A percentile compares a stretch with the other conserved stretches of the same genome.
These are phyloP conservation scores for Microtus montanus DNA, from an alignment of 2,113 vertebrate species.

Conservation along the genomic window DNA sequence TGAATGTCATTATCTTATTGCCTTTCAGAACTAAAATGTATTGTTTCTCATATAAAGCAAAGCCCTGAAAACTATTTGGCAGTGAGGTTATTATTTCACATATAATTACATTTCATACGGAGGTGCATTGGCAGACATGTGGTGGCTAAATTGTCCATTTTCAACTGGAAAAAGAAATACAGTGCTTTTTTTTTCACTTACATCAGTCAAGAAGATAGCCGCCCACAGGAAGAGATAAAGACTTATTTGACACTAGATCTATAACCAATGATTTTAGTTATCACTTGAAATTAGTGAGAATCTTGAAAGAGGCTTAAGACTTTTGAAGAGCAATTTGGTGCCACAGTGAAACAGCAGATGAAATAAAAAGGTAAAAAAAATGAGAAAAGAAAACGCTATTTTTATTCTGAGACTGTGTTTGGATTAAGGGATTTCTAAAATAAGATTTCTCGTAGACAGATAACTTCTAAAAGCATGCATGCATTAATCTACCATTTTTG, in stretches of 20 bases:
- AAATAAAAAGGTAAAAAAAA: conserved; percentile 55
- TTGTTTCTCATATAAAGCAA: conserved; percentile 82
- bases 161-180: conserved; percentile 77
- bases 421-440: conserved; percentile 68
- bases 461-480: conserved; percentile 45
- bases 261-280: conserved; percentile 81
- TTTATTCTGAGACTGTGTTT: conserved; percentile 57
- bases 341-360: conserved; percentile 58
- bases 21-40: conserved; percentile 79
- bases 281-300: conserved; percentile 82
- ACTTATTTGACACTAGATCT: conserved; percentile 82
- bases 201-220: conserved; percentile 79
- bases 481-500: conserved; percentile 53
- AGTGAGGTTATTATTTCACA: conserved; percentile 81
- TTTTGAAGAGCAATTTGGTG: conserved; percentile 73
- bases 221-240: conserved; percentile 81
- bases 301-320: conserved; percentile 73
- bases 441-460: conserved; percentile 40
- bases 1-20: conserved; percentile 82
- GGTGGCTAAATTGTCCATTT: conserved; percentile 83
- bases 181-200: conserved; percentile 76
- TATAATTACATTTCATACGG: conserved; percentile 80
- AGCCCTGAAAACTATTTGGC: conserved; percentile 81
- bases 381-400: conserved; percentile 37
- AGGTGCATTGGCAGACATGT: conserved; percentile 78